Base-by-base conservation (phyloP, 2,113 vertebrate genomes). In the Dolichotis patagonum region DNA sequence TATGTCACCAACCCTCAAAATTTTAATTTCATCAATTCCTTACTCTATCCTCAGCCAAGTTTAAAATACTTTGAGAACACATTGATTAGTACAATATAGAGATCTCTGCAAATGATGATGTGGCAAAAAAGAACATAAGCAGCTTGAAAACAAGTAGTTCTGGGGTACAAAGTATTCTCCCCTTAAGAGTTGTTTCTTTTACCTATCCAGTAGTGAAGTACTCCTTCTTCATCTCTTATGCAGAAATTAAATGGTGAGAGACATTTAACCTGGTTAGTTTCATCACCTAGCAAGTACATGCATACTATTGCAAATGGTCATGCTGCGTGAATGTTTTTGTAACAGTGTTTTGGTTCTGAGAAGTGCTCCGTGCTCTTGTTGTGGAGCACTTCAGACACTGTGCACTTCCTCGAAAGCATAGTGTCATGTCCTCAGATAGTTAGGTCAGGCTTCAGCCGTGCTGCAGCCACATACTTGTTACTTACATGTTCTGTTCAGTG, bases 91-190 rank as follows among this genome's bases (percentile, higher is more conserved):
- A 54, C 16, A 92, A 49, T 90, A 49, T 52, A 86, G 3, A 88
- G 30, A 86, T 89, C 28, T 83, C 80, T 96, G n/a, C 30, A 95
- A 32, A 62, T 63, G 63, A 8, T 83, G 32, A 84, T 96, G 80
- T 94, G 82, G 89, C 85, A 90, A 26, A 85, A 90, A 82, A 90
- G 65, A 85, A 83, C 73, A 88, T 9, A 94, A 22, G 16, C 24
- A 93, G 2, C n/a, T 96, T 90, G 54, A 82, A 63, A 95, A 89
- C 43, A 81, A 54, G 7, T 26, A 87, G 94, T 94, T 88, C 41
- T 90, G 24, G 30, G 41, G 43, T 95, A 35, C 28, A 73, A 8
- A 86, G 3, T 7, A 2, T 88, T 52, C 43, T n/a, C 12, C 38
- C 22, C 1, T 67, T 90, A 49, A 71, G 73, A 86, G 38, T 38